Conservation (phyloP, 1,140 invertebrate species). For the Plectrocnemia conspersa region DNA sequence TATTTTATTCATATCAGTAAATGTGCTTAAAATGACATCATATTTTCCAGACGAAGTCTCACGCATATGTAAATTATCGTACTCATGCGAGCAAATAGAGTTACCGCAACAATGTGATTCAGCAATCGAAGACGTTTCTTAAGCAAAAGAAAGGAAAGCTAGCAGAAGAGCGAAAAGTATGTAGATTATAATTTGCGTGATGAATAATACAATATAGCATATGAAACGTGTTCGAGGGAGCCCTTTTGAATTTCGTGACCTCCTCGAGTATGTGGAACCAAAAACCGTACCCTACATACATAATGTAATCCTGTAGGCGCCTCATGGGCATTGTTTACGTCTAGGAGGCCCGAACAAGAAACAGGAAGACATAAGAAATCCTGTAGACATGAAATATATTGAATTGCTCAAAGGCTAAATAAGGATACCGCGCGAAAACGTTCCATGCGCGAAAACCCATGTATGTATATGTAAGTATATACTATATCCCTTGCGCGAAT, state of each 20-base stretch:
- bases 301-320: conserved; percentile 1
- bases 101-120: too few relatives aligned
- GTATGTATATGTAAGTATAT: neutral
- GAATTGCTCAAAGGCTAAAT: conserved; percentile 7
- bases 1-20: too few relatives aligned
- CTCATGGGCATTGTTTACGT: conserved; percentile 14
- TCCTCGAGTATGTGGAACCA: neutral
- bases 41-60: too few relatives aligned
- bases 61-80: too few relatives aligned
- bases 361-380: conserved; percentile 20
- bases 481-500: too few relatives aligned
- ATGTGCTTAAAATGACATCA: too few relatives aligned
- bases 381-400: conserved; percentile 12
- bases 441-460: too few relatives aligned
- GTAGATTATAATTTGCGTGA: neutral
- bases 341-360: conserved; percentile 12
- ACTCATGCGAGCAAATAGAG: too few relatives aligned
- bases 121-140: too few relatives aligned
- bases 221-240: neutral
- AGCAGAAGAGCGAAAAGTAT: neutral
- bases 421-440: neutral
- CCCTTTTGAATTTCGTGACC: neutral
- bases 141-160: too few relatives aligned
- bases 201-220: neutral
- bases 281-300: conserved; percentile 6